Percentiles rank a stretch among this genome's conserved stretches.
phyloP scores from a whole-genome alignment of 2,888 invertebrate species.

The Drosophila silvestris region DNA sequence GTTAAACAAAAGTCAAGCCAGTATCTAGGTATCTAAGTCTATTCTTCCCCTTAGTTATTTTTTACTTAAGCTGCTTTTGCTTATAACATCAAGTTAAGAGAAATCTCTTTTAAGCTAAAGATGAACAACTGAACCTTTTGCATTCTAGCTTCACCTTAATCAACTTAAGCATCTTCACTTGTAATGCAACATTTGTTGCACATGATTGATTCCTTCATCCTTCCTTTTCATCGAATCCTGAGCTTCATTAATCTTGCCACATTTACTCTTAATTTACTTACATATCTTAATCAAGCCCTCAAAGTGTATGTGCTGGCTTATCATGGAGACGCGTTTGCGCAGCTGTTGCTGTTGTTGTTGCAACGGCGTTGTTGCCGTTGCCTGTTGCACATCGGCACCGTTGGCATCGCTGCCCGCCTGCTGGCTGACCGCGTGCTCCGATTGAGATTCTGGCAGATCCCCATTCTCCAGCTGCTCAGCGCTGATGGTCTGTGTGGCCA shows the following conservation, averaged over 20 bases:
- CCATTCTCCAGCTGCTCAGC: slow-evolving; percentile 74
- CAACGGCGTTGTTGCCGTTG: slow-evolving; percentile 68
- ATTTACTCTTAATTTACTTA: slow-evolving; percentile 49
- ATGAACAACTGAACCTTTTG: neutral
- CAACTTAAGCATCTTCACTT: neutral
- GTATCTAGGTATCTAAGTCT: neutral
- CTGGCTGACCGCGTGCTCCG: slow-evolving; percentile 40
- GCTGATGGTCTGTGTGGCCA: slow-evolving; percentile 64
- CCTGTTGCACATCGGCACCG: slow-evolving; percentile 64
- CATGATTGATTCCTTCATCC: neutral
- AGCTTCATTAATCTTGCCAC: neutral
- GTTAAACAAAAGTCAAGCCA: neutral
- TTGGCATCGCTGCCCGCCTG: slow-evolving; percentile 46
- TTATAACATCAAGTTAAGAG: neutral
- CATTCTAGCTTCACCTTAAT: neutral
- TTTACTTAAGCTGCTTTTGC: neutral
- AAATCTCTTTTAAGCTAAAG: neutral
- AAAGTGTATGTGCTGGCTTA: slow-evolving; percentile 78
- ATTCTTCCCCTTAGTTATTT: neutral
- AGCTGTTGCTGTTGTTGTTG: slow-evolving; percentile 69
- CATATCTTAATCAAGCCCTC: slow-evolving; percentile 83
- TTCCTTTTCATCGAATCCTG: neutral
- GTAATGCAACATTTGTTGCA: neutral
- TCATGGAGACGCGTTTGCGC: slow-evolving; percentile 68
- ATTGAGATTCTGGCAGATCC: slow-evolving; percentile 57